Evolutionary conservation across 2,113 vertebrate species (phyloP).

Genomic region (Psilopsiagon aurifrons): DNA sequence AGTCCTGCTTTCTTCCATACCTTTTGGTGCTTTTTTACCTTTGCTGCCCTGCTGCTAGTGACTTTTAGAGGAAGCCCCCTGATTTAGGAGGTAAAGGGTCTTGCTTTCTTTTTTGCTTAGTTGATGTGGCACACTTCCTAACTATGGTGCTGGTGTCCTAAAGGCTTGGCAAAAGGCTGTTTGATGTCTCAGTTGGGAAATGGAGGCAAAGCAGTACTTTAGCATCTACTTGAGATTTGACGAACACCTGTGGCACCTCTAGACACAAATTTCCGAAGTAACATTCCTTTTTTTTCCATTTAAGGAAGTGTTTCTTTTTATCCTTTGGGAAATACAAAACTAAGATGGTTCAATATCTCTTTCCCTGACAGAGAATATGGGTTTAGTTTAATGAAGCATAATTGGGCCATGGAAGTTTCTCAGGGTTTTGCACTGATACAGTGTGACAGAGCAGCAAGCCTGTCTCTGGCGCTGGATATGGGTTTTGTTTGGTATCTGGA

Average conservation of each 20-base stretch:
- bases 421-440: constrained; percentile 1
- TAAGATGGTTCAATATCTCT: neutral
- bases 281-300: neutral
- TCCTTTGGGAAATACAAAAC: neutral
- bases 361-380: neutral
- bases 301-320: neutral
- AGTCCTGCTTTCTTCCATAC: neutral
- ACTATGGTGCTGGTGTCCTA: neutral
- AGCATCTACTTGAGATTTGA: neutral
- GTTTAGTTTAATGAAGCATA: constrained; percentile 66
- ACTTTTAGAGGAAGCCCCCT: neutral
- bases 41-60: neutral
- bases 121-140: neutral
- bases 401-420: constrained; percentile 55
- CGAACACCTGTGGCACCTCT: neutral
- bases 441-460: constrained; percentile 38
- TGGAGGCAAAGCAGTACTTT: neutral
- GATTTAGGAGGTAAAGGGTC: neutral
- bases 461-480: neutral
- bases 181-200: neutral
- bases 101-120: neutral
- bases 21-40: neutral
- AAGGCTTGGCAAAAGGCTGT: neutral
- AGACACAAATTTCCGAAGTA: neutral
- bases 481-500: constrained; percentile 1